Percentiles rank a stretch among this genome's conserved stretches.
These are phyloP conservation scores for Agrotis segetum DNA, from an alignment of 2,888 invertebrate species.

Conservation along the genomic window DNA sequence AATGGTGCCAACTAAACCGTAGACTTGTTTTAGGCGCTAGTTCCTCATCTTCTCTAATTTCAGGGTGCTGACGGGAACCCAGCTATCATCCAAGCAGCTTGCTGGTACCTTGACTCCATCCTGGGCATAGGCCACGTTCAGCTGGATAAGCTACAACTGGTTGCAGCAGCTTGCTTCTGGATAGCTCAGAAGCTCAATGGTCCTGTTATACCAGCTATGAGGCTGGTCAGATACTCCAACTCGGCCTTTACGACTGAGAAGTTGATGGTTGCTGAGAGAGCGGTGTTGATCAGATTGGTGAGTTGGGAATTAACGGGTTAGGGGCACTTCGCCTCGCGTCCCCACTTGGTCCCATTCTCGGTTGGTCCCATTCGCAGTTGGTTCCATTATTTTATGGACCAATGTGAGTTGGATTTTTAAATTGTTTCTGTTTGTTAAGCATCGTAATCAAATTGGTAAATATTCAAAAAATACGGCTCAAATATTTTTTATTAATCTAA, in stretches of 20 bases:
- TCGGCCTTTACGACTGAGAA: slow-evolving; percentile 71
- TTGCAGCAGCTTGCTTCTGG: slow-evolving; percentile 84
- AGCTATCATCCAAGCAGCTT: slow-evolving; percentile 78
- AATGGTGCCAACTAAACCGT: no score
- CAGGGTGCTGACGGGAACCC: slow-evolving; percentile 79
- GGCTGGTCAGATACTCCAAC: slow-evolving; percentile 72
- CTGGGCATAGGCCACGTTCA: slow-evolving; percentile 67
- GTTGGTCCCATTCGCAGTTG: no score
- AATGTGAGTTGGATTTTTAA: no score
- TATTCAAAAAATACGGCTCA: no score
- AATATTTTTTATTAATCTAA: no score
- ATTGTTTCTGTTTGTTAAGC: no score
- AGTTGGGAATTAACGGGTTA: slow-evolving; percentile 41
- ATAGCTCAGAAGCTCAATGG: slow-evolving; percentile 82
- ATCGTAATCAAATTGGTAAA: no score
- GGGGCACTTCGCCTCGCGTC: no score
- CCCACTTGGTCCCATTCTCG: no score
- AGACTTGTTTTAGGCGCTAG: no score
- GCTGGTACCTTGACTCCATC: slow-evolving; percentile 82
- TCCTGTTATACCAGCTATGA: slow-evolving; percentile 64
- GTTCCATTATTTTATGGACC: no score
- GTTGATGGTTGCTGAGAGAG: slow-evolving; percentile 75
- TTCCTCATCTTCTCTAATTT: slow-evolving; percentile 1
- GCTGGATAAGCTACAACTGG: slow-evolving; percentile 77
- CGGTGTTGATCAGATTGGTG: slow-evolving; percentile 77